Base-by-base conservation (phyloP, 2,888 invertebrate species). In the Nebria salina region DNA sequence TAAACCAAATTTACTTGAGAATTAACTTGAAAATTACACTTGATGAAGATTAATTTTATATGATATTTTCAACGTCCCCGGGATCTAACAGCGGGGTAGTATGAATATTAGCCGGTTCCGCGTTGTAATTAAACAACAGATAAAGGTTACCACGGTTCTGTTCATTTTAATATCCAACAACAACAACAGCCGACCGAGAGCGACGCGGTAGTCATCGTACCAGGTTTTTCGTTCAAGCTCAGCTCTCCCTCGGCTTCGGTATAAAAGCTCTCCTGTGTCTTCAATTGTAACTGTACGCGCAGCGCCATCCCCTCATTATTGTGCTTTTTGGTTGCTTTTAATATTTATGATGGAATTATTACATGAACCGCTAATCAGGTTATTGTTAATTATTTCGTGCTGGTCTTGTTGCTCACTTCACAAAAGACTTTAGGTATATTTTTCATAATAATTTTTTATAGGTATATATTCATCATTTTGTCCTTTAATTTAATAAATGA, bases 1-100 rank as follows among this genome's bases (percentile, higher is more conserved):
- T 75, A 80, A 80, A 80, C 80, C 80, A 80, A 80, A 80, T 80
- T 80, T 80, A 75, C 80, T 80, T 80, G 80, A 80, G 80, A 80
- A 80, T 80, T 80, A 80, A 80, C 70, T 80, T 80, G 80, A 75
- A 80, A 80, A 80, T 80, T 80, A 80, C 80, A 80, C 80, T 80
- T 80, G 80, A 80, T 80, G 80, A 80, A 80, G 75, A 80, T 80
- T 54, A 80, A 80, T 80, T 80, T 80, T 80, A 75, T 64, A 80
- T 80, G 80, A 80, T 75, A 75, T 80, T 68, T 75, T 68, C 75
- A 75, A 70, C 80, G 66, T 75, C 70, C 26, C 34, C 70, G 6
- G 70, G 70, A 70, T 26, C 11, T 34, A 26, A 13, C 20, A 13
- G 68, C 54, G 54, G 54, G 54, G 54, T 54, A 11, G 8, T 68